Conservation (phyloP, 1,140 invertebrate species). For the Thaumetopoea pityocampa region DNA sequence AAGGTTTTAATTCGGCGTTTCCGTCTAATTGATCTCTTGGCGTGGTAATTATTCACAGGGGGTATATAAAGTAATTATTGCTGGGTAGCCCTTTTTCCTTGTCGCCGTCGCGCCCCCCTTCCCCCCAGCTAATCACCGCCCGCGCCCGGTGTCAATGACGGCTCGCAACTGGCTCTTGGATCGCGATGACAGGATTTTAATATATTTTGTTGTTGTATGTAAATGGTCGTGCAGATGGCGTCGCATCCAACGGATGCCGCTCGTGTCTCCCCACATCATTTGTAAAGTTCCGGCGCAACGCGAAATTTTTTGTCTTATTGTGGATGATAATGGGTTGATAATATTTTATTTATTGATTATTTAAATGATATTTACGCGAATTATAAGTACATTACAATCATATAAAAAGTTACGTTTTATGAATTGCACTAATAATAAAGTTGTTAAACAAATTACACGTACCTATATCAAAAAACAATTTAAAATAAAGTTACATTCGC, state of each 20-base stretch:
- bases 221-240: constrained; percentile 56
- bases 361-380: too few species aligned
- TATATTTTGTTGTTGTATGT: constrained; percentile 68
- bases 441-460: too few species aligned
- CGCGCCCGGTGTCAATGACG: constrained; percentile 63
- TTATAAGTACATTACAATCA: too few species aligned
- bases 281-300: constrained; percentile 22
- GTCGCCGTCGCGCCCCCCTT: constrained; percentile 34
- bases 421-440: too few species aligned
- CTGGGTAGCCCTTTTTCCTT: constrained; percentile 67
- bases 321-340: not conserved
- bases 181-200: constrained; percentile 68
- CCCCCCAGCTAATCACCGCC: constrained; percentile 48
- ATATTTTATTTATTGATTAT: too few species aligned
- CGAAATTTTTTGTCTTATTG: not conserved
- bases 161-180: constrained; percentile 49
- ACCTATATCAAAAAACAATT: too few species aligned
- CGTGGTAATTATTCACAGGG: constrained; percentile 68
- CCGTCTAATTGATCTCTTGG: constrained; percentile 59
- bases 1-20: constrained; percentile 50
- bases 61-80: constrained; percentile 67
- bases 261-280: constrained; percentile 35
- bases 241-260: constrained; percentile 27
- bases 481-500: too few species aligned
- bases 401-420: too few species aligned